Evolutionary conservation across 2,888 invertebrate genomes (phyloP).

Genomic region (Watsonalla cultraria): DNA sequence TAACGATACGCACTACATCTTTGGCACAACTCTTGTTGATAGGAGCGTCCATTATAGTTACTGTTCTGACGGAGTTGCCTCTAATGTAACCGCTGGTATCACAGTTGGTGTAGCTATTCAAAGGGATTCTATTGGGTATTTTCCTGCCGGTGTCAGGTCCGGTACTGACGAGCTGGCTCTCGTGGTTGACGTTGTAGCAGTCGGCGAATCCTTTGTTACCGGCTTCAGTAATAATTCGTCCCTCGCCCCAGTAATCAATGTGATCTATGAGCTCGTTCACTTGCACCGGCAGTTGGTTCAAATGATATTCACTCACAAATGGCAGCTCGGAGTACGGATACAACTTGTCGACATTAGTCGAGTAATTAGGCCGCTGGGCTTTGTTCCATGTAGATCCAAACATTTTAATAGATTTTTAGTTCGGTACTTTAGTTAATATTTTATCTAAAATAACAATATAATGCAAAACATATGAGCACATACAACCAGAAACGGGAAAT

Average conservation of each 20-base stretch:
- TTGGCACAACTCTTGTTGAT: constrained; percentile 39
- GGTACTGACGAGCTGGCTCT: constrained; percentile 37
- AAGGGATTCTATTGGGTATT: constrained; percentile 46
- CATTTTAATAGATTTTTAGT: no score
- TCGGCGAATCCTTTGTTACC: constrained; percentile 32
- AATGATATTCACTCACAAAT: constrained; percentile 35
- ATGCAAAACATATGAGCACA: no score
- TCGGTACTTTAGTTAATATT: no score
- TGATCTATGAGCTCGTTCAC: constrained; percentile 23
- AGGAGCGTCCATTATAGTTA: constrained; percentile 42
- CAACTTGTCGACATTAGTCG: constrained; percentile 24
- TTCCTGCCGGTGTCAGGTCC: constrained; percentile 33
- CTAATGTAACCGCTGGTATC: constrained; percentile 39
- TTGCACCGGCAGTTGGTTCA: constrained; percentile 30
- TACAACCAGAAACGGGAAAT: no score
- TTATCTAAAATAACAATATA: no score
- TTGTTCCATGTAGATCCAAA: neutral
- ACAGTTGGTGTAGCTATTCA: constrained; percentile 30
- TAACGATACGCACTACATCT: constrained; percentile 42
- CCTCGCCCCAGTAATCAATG: constrained; percentile 51
- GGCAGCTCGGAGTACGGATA: constrained; percentile 47
- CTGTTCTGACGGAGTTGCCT: constrained; percentile 28
- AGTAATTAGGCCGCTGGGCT: constrained; percentile 32
- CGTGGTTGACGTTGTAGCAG: constrained; percentile 43
- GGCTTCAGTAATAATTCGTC: constrained; percentile 18